These are phyloP conservation scores for Acanthopleura granulata DNA, from an alignment of 2,888 invertebrate genomes.

Conservation along the genomic window DNA sequence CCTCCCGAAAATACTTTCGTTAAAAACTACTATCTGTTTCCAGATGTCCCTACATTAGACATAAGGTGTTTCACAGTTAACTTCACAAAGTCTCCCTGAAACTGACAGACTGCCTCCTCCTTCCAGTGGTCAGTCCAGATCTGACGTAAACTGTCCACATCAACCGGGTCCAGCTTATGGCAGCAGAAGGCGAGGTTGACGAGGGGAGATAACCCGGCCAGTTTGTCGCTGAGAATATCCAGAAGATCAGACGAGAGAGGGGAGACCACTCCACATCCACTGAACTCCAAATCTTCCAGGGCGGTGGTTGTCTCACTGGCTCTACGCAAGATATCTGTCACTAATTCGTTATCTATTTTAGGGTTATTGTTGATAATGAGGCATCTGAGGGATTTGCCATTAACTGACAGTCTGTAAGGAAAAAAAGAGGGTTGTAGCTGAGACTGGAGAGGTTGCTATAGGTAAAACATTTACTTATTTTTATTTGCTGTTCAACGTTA, in stretches of 20 bases:
- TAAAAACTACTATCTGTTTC: too few species aligned
- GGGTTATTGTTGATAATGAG: conserved; percentile 48
- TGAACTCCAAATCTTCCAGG: conserved; percentile 42
- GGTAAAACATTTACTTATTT: too few species aligned
- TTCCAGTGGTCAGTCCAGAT: conserved; percentile 51
- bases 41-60: not conserved
- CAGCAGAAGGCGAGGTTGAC: conserved; percentile 42
- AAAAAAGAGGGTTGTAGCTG: too few species aligned
- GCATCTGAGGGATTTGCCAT: conserved; percentile 29
- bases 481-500: too few species aligned
- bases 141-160: conserved; percentile 42
- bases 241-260: conserved; percentile 50
- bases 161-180: conserved; percentile 39
- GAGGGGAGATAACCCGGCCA: conserved; percentile 32
- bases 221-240: conserved; percentile 47
- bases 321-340: conserved; percentile 41
- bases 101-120: conserved; percentile 31
- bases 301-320: conserved; percentile 23
- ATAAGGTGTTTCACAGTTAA: conserved; percentile 23
- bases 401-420: not conserved
- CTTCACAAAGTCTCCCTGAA: conserved; percentile 24
- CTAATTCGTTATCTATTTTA: conserved; percentile 39
- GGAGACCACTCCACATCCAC: conserved; percentile 46
- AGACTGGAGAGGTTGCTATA: too few species aligned
- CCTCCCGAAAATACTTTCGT: too few species aligned